A percentile compares a stretch with the other conserved stretches of the same genome.
These are phyloP conservation scores for Phortica variegata DNA, from an alignment of 1,140 invertebrate genomes.

Conservation along the genomic window DNA sequence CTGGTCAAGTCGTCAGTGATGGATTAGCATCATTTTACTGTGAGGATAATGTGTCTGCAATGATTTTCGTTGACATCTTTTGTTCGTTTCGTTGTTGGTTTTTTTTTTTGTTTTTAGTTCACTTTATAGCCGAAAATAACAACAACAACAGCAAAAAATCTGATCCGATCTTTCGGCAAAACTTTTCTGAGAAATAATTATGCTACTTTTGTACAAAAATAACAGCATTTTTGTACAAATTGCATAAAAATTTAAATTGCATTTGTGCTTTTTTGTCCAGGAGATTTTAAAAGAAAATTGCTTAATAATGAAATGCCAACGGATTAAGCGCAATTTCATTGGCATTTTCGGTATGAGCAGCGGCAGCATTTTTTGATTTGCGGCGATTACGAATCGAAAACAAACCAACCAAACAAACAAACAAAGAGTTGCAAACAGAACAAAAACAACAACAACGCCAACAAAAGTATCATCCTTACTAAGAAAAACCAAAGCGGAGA, in stretches of 20 bases:
- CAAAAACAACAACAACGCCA: no score
- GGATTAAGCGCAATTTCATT: constrained; percentile 50
- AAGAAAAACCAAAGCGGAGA: no score
- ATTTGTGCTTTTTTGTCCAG: constrained; percentile 4
- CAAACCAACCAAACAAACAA: no score
- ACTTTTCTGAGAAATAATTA: constrained; percentile 53
- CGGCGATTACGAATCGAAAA: no score
- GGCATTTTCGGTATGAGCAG: constrained; percentile 27
- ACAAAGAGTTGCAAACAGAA: no score
- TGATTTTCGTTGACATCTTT: constrained; percentile 48
- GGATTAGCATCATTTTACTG: constrained; percentile 51
- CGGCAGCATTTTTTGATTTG: neutral
- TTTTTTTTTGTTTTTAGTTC: constrained; percentile 9
- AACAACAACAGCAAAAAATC: no score
- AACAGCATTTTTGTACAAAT: constrained; percentile 56
- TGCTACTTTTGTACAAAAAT: constrained; percentile 51
- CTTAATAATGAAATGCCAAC: constrained; percentile 54
- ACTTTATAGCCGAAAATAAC: no score
- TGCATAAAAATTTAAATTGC: constrained; percentile 56
- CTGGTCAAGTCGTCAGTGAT: constrained; percentile 37
- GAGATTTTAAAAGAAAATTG: constrained; percentile 36
- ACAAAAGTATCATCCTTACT: no score
- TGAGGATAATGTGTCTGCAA: constrained; percentile 52
- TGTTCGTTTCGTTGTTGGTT: neutral
- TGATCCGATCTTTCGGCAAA: no score